Conservation (phyloP, 1,140 invertebrate species). For the Reticulitermes speratus region DNA sequence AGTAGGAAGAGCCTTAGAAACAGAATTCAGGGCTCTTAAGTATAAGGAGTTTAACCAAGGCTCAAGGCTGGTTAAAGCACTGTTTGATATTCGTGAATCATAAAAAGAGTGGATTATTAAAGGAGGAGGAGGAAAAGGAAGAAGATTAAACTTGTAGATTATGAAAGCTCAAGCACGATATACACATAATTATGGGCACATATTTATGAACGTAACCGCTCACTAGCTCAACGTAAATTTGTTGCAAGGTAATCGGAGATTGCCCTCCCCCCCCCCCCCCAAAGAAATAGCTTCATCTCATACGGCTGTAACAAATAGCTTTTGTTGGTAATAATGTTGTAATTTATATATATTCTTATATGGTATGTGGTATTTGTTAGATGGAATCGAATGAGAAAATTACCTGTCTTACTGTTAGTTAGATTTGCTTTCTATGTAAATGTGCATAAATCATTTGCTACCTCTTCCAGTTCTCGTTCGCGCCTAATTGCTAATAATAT, state of each 20-base stretch:
- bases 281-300: background rate
- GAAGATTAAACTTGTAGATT: no score
- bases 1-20: no score
- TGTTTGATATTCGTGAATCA: no score
- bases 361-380: background rate
- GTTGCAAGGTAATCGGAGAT: background rate
- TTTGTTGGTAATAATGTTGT: background rate
- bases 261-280: no score
- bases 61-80: no score
- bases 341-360: background rate
- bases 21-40: no score
- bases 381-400: background rate
- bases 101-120: no score
- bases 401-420: background rate
- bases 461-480: no score
- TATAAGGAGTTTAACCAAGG: no score
- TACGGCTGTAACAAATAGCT: background rate
- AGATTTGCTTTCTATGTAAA: background rate
- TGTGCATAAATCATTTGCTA: background rate
- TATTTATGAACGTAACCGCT: background rate
- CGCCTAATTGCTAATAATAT: no score
- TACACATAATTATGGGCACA: background rate
- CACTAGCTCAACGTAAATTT: background rate
- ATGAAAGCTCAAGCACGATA: background rate
- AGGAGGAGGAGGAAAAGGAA: no score